These are phyloP conservation scores for Heliothis virescens DNA, from an alignment of 1,140 invertebrate genomes.

Conservation along the genomic window DNA sequence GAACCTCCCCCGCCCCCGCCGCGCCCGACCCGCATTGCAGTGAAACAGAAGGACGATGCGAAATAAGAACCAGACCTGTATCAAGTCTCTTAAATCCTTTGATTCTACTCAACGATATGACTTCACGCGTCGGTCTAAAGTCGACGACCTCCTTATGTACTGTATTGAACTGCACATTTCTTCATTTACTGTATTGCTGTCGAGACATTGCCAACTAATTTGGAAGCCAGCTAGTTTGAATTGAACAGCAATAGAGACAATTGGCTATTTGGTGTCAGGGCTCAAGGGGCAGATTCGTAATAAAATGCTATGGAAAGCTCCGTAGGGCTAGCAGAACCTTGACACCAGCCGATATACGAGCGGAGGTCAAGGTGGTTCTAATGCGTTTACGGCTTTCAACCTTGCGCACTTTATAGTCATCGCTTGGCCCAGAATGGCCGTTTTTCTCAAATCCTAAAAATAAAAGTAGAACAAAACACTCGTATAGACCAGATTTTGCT, in stretches of 20 bases:
- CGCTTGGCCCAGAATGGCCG: constrained; percentile 55
- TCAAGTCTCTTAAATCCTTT: constrained; percentile 45
- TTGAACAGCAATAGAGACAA: constrained; percentile 59
- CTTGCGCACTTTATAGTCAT: constrained; percentile 71
- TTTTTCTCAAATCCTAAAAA: constrained; percentile 63
- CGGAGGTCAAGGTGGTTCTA: constrained; percentile 71
- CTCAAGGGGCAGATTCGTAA: constrained; percentile 50
- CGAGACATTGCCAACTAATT: constrained; percentile 60
- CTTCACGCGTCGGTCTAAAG: constrained; percentile 18
- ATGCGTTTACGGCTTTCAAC: constrained; percentile 67
- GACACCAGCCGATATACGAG: constrained; percentile 58
- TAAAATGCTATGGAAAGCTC: constrained; percentile 60
- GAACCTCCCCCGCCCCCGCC: constrained; percentile 49
- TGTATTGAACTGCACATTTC: constrained; percentile 48
- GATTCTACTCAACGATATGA: constrained; percentile 43
- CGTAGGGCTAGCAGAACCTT: constrained; percentile 65
- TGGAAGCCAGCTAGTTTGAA: constrained; percentile 40
- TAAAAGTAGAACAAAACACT: constrained; percentile 60
- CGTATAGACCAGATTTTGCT: constrained; percentile 57
- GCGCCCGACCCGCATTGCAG: constrained; percentile 78
- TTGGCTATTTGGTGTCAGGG: constrained; percentile 60
- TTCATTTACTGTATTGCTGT: constrained; percentile 39
- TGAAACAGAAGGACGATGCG: constrained; percentile 70
- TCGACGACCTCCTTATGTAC: constrained; percentile 47
- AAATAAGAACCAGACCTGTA: constrained; percentile 60